These are phyloP conservation scores for Myotis yumanensis DNA, from an alignment of 2,113 vertebrate genomes.

Conservation along the genomic window DNA sequence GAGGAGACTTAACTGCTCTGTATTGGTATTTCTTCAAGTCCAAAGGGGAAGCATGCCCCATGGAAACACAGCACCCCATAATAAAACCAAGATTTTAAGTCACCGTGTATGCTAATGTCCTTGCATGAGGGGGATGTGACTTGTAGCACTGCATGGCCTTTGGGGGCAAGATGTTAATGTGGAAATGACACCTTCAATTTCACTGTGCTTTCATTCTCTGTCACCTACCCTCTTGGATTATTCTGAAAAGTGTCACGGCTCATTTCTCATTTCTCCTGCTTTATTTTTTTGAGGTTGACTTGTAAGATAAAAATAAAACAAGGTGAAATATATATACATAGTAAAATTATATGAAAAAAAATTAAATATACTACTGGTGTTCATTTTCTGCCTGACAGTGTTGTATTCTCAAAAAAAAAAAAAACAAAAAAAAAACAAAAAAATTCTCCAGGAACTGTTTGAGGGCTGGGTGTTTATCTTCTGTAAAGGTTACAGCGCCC, in stretches of 20 bases:
- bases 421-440: not conserved
- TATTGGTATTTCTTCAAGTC: not conserved
- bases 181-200: not conserved
- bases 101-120: not conserved
- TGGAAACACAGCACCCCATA: not conserved
- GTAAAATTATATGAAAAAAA: conserved; percentile 33
- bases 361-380: not conserved
- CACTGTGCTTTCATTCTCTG: not conserved
- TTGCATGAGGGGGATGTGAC: conserved; percentile 58
- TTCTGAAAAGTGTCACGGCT: conserved; percentile 35
- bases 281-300: conserved; percentile 7
- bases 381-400: not conserved
- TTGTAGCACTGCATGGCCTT: conserved; percentile 54
- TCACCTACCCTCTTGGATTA: not conserved
- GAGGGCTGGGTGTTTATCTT: not conserved
- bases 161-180: conserved; percentile 17
- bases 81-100: not conserved
- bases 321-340: conserved; percentile 23
- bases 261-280: conserved; percentile 19
- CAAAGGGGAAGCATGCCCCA: conserved; percentile 38
- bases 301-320: conserved; percentile 58
- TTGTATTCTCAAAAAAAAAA: not conserved
- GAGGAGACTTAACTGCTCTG: not conserved
- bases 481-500: conserved; percentile 54
- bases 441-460: not conserved